Evolutionary conservation across 2,888 invertebrate genomes (phyloP), one percentile per base, ranked within the genome.

Genomic region (Eustalomyia histrio): DNA sequence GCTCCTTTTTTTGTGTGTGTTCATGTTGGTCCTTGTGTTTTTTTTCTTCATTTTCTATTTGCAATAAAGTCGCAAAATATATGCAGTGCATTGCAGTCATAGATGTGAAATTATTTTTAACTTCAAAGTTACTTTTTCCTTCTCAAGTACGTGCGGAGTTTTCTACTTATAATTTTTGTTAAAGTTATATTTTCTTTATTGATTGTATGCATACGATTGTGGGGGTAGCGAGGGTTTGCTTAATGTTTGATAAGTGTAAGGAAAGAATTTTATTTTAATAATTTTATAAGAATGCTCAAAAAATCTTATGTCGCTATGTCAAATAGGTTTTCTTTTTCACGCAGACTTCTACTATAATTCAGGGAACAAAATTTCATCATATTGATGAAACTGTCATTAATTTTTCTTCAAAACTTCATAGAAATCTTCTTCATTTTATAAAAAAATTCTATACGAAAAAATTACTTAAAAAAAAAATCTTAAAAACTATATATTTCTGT

Each of bases 111-210:
- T 39, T 12, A 47, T 18, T 43, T 63, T 39, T 47, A 21, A 57
- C 35, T 73, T 39, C 39, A 65, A 73, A 64, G 57, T 73, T 64
- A 35, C 33, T 64, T 17, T 14, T 35, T 53, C 5, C n/a, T 58
- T 65, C 50, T 57, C 47, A 57, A 64, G 57, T 35, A 39, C 57
- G 55, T 64, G 64, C 33, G 12, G 47, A 64, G 57, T 55, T 73
- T 64, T 21, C 47, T 9, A 64, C 55, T 73, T 64, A 64, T 35
- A 47, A 29, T 63, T 43, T 43, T 63, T 12, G 9, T 50, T 10
- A 10, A 29, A 17, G 50, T 43, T 17, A 39, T 43, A 12, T 43
- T 50, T 47, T 53, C 10, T 39, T 17, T 3, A 53, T 61, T 63
- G 61, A 72, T 55, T 72, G 7, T 53, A 33, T 33, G 33, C 33